These are phyloP conservation scores for Steinernema hermaphroditum DNA, from an alignment of 2,888 invertebrate species.

Conservation along the genomic window DNA sequence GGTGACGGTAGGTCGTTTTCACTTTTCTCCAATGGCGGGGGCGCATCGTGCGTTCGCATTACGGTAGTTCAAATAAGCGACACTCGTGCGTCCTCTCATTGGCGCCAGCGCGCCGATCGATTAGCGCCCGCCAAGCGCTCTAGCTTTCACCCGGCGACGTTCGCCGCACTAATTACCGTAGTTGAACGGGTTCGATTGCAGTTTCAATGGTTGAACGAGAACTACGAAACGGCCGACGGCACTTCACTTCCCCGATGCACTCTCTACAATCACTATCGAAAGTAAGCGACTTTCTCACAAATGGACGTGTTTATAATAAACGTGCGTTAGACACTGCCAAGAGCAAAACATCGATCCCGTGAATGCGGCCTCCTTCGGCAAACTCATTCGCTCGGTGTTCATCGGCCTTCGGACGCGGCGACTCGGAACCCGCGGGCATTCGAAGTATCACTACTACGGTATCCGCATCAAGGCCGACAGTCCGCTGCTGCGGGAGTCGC, in stretches of 20 bases:
- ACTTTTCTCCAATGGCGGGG: background rate
- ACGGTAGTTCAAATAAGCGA: conserved; percentile 24
- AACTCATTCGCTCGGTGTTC: conserved; percentile 96
- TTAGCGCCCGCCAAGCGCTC: conserved; percentile 9
- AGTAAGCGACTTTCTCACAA: conserved; percentile 40
- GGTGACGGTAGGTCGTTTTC: conserved; percentile 50
- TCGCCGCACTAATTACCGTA: conserved; percentile 11
- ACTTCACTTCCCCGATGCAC: conserved; percentile 90
- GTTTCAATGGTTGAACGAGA: conserved; percentile 91
- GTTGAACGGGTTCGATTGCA: conserved; percentile 41
- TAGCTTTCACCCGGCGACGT: conserved; percentile 14
- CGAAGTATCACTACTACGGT: conserved; percentile 94
- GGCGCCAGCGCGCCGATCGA: conserved; percentile 26
- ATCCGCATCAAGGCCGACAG: conserved; percentile 73
- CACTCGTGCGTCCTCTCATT: conserved; percentile 24
- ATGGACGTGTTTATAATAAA: background rate
- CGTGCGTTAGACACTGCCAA: conserved; percentile 75
- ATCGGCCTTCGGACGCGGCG: conserved; percentile 89
- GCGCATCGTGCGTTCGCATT: conserved; percentile 4
- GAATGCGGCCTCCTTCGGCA: conserved; percentile 98
- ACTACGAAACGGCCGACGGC: conserved; percentile 96
- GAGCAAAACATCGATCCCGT: conserved; percentile 91
- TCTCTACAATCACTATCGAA: conserved; percentile 90
- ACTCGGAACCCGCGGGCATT: conserved; percentile 78
- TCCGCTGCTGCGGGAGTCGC: conserved; percentile 19